Conservation (phyloP, 1,140 invertebrate genomes). For the Pararge aegeria region DNA sequence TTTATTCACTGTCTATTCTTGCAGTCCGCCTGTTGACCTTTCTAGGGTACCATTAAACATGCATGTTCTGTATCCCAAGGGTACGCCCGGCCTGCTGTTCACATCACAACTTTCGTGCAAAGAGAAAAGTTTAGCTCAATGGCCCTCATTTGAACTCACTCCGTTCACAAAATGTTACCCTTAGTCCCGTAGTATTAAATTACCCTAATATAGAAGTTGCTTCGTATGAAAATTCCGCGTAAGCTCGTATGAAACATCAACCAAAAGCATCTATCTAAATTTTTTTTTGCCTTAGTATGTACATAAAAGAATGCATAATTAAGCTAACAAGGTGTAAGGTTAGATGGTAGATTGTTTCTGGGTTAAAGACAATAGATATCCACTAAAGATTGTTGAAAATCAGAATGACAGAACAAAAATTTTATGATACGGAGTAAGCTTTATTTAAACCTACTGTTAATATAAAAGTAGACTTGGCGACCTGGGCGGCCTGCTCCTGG, state of each 20-base stretch:
- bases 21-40: slow-evolving; percentile 67
- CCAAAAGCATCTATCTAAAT: slow-evolving; percentile 1
- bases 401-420: no score
- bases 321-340: no score
- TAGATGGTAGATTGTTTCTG: no score
- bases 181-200: slow-evolving; percentile 24
- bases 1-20: slow-evolving; percentile 60
- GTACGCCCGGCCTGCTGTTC: slow-evolving; percentile 50
- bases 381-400: no score
- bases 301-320: no score
- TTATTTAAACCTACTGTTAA: no score
- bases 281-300: no score
- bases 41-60: slow-evolving; percentile 72
- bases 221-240: slow-evolving; percentile 24
- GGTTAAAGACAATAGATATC: no score
- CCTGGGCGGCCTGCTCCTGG: no score
- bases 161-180: slow-evolving; percentile 41
- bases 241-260: slow-evolving; percentile 8
- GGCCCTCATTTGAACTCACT: slow-evolving; percentile 59
- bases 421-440: no score
- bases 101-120: slow-evolving; percentile 61
- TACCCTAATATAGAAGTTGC: slow-evolving; percentile 26
- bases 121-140: slow-evolving; percentile 64
- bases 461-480: no score
- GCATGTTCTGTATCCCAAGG: slow-evolving; percentile 59